Conservation (phyloP, 1,140 invertebrate species). For the Achroia grisella region DNA sequence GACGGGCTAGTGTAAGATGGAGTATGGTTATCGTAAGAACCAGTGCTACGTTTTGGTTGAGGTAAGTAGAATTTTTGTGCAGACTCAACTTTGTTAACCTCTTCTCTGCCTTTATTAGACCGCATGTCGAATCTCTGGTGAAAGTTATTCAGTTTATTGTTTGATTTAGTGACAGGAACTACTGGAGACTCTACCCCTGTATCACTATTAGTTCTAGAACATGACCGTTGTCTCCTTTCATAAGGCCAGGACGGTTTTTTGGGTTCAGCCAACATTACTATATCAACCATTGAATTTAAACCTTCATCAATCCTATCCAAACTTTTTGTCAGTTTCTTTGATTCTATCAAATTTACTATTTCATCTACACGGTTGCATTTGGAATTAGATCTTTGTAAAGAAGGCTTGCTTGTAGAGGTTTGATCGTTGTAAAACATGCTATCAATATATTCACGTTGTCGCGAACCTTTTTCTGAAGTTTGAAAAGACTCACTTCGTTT, state of each 20-base stretch:
- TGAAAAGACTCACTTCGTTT: slow-evolving; percentile 73
- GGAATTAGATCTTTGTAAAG: slow-evolving; percentile 67
- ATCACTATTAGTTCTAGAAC: slow-evolving; percentile 66
- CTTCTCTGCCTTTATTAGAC: slow-evolving; percentile 43
- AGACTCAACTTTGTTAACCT: slow-evolving; percentile 42
- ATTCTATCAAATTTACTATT: slow-evolving; percentile 73
- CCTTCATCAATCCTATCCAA: slow-evolving; percentile 85
- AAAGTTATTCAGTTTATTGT: slow-evolving; percentile 39
- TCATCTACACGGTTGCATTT: slow-evolving; percentile 67
- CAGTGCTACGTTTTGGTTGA: slow-evolving; percentile 44
- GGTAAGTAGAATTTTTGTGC: slow-evolving; percentile 54
- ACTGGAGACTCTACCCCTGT: slow-evolving; percentile 51
- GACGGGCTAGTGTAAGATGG: slow-evolving; percentile 58
- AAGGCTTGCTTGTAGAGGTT: slow-evolving; percentile 21
- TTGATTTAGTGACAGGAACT: slow-evolving; percentile 44
- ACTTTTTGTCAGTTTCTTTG: slow-evolving; percentile 80
- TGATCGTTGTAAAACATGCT: slow-evolving; percentile 57
- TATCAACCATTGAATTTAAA: slow-evolving; percentile 81
- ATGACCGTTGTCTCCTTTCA: slow-evolving; percentile 61
- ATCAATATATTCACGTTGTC: slow-evolving; percentile 65
- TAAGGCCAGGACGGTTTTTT: slow-evolving; percentile 68
- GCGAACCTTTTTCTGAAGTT: slow-evolving; percentile 59
- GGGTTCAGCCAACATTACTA: slow-evolving; percentile 75
- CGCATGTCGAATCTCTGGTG: slow-evolving; percentile 33
- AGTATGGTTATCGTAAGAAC: slow-evolving; percentile 45